Percentiles rank a stretch among this genome's conserved stretches.
Conservation (phyloP, 2,888 invertebrate genomes). For the Callimorpha dominula region DNA sequence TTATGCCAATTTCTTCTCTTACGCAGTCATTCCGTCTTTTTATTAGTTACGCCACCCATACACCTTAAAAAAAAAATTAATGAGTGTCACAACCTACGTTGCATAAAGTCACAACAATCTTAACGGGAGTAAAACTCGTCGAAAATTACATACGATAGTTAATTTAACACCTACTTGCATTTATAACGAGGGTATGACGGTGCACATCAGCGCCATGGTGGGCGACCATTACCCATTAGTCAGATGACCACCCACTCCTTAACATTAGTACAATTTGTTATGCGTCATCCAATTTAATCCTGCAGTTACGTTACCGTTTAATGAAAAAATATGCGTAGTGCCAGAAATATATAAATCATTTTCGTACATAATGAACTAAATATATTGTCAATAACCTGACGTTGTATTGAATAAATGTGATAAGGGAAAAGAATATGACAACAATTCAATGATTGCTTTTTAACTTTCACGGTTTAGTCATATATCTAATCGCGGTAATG, state of each 20-base stretch:
- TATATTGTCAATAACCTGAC: too few species aligned
- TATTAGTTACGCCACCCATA: too few species aligned
- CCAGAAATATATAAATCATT: background rate
- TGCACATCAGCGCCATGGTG: slow-evolving; percentile 29
- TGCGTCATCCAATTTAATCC: slow-evolving; percentile 54
- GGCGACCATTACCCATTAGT: slow-evolving; percentile 38
- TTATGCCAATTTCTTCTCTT: too few species aligned
- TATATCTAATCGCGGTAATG: too few species aligned
- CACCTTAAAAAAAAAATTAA: too few species aligned
- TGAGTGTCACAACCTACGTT: too few species aligned
- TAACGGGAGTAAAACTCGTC: slow-evolving; percentile 4
- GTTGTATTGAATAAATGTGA: too few species aligned
- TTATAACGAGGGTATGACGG: slow-evolving; percentile 45
- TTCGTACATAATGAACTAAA: background rate
- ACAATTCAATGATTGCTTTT: too few species aligned
- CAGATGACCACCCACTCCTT: slow-evolving; percentile 45
- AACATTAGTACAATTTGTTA: slow-evolving; percentile 57
- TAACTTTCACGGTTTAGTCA: too few species aligned
- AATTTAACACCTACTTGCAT: slow-evolving; percentile 28
- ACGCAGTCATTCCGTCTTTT: too few species aligned
- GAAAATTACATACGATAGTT: slow-evolving; percentile 1
- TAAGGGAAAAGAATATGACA: too few species aligned
- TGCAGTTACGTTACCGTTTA: slow-evolving; percentile 28
- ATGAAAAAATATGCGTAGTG: slow-evolving; percentile 10
- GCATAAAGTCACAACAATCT: background rate